Conservation (phyloP, 2,888 invertebrate species). For the Thyatira batis region DNA sequence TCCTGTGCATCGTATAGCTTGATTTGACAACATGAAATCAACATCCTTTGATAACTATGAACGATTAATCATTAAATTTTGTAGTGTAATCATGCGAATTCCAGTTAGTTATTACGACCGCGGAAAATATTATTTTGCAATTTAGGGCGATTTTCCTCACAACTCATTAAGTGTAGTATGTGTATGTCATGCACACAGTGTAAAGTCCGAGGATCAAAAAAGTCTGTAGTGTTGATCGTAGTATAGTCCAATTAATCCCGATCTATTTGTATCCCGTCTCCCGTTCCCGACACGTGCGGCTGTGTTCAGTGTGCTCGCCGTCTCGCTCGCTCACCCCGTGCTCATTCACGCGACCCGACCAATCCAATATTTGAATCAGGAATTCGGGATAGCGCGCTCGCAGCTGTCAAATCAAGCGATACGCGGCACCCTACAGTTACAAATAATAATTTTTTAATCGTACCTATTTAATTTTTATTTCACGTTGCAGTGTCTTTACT, state of each 20-base stretch:
- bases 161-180: constrained; percentile 13
- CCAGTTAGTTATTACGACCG: constrained; percentile 39
- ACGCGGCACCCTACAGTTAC: constrained; percentile 43
- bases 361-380: constrained; percentile 75
- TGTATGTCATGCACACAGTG: not conserved
- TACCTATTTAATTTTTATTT: constrained; percentile 50
- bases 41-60: constrained; percentile 15
- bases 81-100: constrained; percentile 33
- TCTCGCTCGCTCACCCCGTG: constrained; percentile 56
- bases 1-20: constrained; percentile 49
- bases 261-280: constrained; percentile 72
- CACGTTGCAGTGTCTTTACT: constrained; percentile 78
- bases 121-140: constrained; percentile 34
- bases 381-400: constrained; percentile 76
- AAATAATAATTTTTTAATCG: constrained; percentile 41
- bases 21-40: constrained; percentile 44
- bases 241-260: constrained; percentile 69
- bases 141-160: constrained; percentile 23
- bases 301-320: constrained; percentile 54
- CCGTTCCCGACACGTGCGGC: constrained; percentile 61
- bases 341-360: constrained; percentile 70
- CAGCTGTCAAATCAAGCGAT: constrained; percentile 80
- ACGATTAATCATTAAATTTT: constrained; percentile 16
- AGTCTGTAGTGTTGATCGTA: constrained; percentile 42
- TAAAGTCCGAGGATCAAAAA: constrained; percentile 40